Base-by-base conservation (phyloP, 2,888 invertebrate species). In the Synergus laeviventris region DNA sequence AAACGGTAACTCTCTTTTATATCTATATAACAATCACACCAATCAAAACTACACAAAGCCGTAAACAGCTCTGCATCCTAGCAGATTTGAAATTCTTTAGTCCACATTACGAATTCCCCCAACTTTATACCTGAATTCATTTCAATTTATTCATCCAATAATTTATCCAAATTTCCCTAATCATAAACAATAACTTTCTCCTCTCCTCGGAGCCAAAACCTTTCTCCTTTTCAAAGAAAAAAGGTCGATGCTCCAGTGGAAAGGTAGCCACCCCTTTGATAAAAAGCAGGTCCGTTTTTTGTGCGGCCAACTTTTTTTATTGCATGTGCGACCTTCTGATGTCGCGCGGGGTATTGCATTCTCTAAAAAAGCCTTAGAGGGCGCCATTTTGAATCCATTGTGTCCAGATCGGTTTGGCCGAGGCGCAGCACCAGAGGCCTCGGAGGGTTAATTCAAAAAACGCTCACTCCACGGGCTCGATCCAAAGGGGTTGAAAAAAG, bases 311-410 rank as follows among this genome's bases (percentile, higher is more conserved):
- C 81, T 78, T 79, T 80, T 83, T 83, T 75, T 78, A 61, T 77
- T 75, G 62, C 76, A 75, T 75, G 66, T 78, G 78, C 75, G 75
- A 81, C 49, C 74, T 79, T 79, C 75, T 73, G 36, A 45, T 61
- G 78, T 74, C 81, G 76, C 42, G 21, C 60, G 76, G 80, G 78
- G 79, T 79, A 78, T 77, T 78, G 79, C 78, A 73, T 74, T 77
- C 60, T 38, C 31, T 74, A 59, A 74, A 83, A 84, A 83, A 54
- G 75, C 60, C 60, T 75, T 76, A 76, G 78, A 76, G 79, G 76
- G 76, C 84, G 82, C 84, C 83, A 84, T 85, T 83, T 82, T 83
- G 84, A 78, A 84, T 84, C 83, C 81, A 86, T 88, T 87, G 86
- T 87, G 81, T 80, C 82, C 76, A 77, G 60, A 61, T 73, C 64